phyloP scores from a whole-genome alignment of 2,113 vertebrate genomes.

The Podilymbus podiceps region DNA sequence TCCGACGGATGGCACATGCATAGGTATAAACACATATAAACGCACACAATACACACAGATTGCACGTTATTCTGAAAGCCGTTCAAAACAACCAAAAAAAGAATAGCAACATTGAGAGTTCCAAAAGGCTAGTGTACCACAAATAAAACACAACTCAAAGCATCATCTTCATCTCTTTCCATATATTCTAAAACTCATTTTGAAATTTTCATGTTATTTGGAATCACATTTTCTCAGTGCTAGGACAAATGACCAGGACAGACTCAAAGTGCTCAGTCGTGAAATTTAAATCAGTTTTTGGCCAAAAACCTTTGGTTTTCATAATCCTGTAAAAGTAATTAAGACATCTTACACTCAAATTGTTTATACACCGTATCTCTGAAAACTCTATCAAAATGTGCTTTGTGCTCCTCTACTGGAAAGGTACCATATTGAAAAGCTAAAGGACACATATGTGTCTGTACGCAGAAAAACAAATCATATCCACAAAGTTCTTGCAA shows the following conservation, averaged over 20 bases:
- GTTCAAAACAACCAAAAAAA: background rate
- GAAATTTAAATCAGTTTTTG: background rate
- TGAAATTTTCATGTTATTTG: background rate
- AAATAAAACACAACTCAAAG: background rate
- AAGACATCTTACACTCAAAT: background rate
- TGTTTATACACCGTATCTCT: background rate
- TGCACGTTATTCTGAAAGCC: background rate
- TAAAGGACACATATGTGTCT: background rate
- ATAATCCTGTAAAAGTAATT: background rate
- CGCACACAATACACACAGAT: background rate
- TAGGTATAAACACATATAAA: background rate
- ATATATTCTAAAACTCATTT: background rate
- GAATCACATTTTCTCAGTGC: background rate
- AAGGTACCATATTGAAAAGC: background rate
- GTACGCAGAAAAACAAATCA: background rate
- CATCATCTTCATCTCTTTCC: background rate
- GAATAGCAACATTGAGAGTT: background rate
- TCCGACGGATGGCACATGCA: accelerated
- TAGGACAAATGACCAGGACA: background rate
- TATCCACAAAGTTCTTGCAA: background rate
- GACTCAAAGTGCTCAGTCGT: background rate
- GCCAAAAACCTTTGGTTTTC: background rate
- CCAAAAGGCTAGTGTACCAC: background rate
- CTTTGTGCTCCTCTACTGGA: background rate
- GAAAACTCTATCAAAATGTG: background rate